Percentiles rank a stretch among this genome's conserved stretches.
Conservation (phyloP, 1,140 invertebrate genomes). For the Aphis gossypii region DNA sequence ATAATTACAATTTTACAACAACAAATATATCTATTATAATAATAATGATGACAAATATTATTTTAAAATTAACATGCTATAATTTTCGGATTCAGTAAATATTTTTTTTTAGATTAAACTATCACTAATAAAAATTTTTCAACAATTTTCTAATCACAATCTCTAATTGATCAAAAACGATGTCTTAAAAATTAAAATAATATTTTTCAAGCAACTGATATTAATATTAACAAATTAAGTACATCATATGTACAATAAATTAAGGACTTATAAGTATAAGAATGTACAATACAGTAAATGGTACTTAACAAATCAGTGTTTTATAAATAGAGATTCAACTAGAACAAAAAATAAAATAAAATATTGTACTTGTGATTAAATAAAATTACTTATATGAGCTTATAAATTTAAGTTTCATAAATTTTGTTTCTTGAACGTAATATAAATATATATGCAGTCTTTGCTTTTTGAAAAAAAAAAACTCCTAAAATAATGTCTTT, state of each 20-base stretch:
- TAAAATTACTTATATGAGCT: conserved; percentile 44
- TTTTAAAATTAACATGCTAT: conserved; percentile 53
- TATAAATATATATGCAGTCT: conserved; percentile 47
- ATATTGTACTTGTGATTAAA: conserved; percentile 52
- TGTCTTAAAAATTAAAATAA: conserved; percentile 8
- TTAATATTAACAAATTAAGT: conserved; percentile 49
- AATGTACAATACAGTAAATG: conserved; percentile 49
- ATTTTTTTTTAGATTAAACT: not conserved
- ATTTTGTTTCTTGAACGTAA: conserved; percentile 39
- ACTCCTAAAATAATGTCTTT: not conserved
- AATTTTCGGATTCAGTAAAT: not conserved
- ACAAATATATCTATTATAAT: conserved; percentile 38
- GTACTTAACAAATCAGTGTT: conserved; percentile 41
- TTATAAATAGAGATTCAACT: conserved; percentile 50
- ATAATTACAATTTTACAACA: conserved; percentile 43
- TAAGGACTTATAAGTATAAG: conserved; percentile 47
- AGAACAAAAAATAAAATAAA: conserved; percentile 50
- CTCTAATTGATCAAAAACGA: not conserved
- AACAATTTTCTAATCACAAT: conserved; percentile 26
- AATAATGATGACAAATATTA: conserved; percentile 30
- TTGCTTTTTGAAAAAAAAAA: conserved; percentile 26
- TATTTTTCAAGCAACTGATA: conserved; percentile 14
- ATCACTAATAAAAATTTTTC: conserved; percentile 40
- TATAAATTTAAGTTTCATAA: conserved; percentile 6
- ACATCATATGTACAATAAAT: conserved; percentile 52